Conservation (phyloP, 2,888 invertebrate genomes). For the Hydropsyche betteni region DNA sequence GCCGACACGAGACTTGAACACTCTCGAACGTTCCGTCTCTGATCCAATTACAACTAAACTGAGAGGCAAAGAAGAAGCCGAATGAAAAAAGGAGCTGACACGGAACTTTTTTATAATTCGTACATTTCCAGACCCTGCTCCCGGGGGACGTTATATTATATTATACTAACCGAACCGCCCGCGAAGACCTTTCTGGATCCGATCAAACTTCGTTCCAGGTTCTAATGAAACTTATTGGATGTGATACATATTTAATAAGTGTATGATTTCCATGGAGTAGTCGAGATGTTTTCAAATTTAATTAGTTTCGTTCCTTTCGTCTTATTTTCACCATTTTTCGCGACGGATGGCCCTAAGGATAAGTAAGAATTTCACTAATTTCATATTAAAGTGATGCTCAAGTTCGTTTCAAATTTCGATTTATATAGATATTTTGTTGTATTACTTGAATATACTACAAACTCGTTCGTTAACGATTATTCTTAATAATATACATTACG, state of each 20-base stretch:
- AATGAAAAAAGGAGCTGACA: conserved; percentile 29
- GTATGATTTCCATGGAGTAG: conserved; percentile 18
- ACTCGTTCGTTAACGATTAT: too few relatives aligned
- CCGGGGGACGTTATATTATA: background rate
- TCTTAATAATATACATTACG: too few relatives aligned
- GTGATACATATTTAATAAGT: conserved; percentile 25
- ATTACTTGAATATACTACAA: too few relatives aligned
- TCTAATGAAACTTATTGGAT: conserved; percentile 20
- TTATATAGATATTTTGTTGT: too few relatives aligned
- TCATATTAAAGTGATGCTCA: too few relatives aligned
- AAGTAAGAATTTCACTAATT: background rate
- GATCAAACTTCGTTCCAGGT: background rate
- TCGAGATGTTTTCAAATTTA: conserved; percentile 21
- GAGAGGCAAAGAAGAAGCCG: background rate
- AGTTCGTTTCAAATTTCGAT: too few relatives aligned
- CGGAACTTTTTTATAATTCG: conserved; percentile 38
- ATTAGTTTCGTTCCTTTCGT: background rate
- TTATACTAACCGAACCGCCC: background rate
- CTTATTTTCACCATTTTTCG: background rate
- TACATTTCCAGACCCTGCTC: conserved; percentile 2
- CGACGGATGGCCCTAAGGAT: background rate
- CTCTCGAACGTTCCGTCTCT: conserved; percentile 25
- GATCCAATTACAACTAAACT: conserved; percentile 37
- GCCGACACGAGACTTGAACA: background rate
- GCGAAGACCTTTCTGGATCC: conserved; percentile 10